These are phyloP conservation scores for Balaeniceps rex DNA, from an alignment of 2,113 vertebrate genomes.

Conservation along the genomic window DNA sequence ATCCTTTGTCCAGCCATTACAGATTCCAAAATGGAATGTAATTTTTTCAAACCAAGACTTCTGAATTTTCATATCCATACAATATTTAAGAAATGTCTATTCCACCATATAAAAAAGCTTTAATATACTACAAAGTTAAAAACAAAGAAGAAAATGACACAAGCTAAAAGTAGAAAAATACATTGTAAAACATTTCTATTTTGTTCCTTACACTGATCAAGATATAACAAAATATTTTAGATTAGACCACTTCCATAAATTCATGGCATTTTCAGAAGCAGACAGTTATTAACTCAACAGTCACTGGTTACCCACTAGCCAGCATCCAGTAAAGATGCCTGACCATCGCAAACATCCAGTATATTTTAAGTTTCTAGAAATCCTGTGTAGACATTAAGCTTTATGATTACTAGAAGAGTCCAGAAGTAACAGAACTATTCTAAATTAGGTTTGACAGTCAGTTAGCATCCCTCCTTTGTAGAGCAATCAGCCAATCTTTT, in stretches of 20 bases:
- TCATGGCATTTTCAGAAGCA: constrained; percentile 48
- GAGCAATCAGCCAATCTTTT: neutral
- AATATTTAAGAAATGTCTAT: constrained; percentile 64
- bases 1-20: neutral
- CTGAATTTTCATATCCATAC: neutral
- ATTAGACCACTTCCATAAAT: constrained; percentile 19
- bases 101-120: constrained; percentile 73
- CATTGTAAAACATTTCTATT: constrained; percentile 40
- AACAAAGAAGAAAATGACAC: constrained; percentile 61
- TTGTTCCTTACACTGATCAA: constrained; percentile 56
- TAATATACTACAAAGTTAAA: constrained; percentile 67
- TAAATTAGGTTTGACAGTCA: neutral
- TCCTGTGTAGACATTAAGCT: neutral
- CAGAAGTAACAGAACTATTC: neutral
- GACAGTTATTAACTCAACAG: neutral
- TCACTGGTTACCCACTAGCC: neutral
- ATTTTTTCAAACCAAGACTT: constrained; percentile 20
- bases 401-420: neutral
- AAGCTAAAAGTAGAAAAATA: constrained; percentile 75
- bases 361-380: neutral
- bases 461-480: neutral
- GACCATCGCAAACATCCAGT: neutral
- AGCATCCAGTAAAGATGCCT: neutral
- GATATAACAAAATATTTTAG: constrained; percentile 49
- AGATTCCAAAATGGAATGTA: constrained; percentile 1